Evolutionary conservation across 2,113 vertebrate genomes (phyloP).

Genomic region (Aegypius monachus): DNA sequence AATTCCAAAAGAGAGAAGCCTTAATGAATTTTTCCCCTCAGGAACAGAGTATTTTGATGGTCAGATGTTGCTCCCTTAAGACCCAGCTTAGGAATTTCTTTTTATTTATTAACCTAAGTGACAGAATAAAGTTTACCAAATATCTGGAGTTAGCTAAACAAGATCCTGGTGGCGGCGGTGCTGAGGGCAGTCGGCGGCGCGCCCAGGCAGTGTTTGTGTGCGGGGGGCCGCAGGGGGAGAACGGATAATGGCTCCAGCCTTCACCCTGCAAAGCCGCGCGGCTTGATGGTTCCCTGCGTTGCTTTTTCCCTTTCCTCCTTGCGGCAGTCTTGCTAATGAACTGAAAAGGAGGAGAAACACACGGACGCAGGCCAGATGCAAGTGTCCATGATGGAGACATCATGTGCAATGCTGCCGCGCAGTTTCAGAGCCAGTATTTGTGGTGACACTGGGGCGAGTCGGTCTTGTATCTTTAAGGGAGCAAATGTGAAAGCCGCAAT

Average conservation of each 20-base stretch:
- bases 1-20: not conserved
- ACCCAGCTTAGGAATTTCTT: not conserved
- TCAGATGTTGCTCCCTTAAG: not conserved
- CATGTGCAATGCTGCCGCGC: not conserved
- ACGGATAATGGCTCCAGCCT: not conserved
- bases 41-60: not conserved
- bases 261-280: not conserved
- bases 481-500: not conserved
- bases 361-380: not conserved
- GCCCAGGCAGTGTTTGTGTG: fast-evolving
- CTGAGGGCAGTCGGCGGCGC: fast-evolving
- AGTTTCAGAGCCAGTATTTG: not conserved
- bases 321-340: not conserved
- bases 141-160: not conserved
- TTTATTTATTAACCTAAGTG: not conserved
- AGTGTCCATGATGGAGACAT: not conserved
- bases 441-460: not conserved
- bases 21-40: not conserved
- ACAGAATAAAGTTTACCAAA: not conserved
- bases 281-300: not conserved
- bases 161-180: fast-evolving
- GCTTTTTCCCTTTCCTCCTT: not conserved
- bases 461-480: not conserved
- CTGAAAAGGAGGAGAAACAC: not conserved
- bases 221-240: fast-evolving